Evolutionary conservation across 1,140 invertebrate species (phyloP).

Genomic region (Euwallacea fornicatus): DNA sequence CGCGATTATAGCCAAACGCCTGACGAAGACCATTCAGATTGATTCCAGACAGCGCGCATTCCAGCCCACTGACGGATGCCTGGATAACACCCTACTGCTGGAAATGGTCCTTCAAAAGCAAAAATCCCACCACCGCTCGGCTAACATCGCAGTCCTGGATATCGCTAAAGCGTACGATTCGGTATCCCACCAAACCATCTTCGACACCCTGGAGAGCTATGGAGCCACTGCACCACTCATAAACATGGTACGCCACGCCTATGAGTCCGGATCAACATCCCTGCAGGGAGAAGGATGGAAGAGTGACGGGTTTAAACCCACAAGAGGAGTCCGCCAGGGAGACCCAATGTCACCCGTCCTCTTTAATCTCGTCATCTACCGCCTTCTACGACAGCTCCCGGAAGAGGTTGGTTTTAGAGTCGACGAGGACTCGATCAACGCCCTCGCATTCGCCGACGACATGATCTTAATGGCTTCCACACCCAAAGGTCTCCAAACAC

Average conservation of each 20-base stretch:
- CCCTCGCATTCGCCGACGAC: conserved; percentile 37
- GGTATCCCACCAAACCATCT: conserved; percentile 31
- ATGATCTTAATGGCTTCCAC: conserved; percentile 24
- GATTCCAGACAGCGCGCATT: conserved; percentile 5
- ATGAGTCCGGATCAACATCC: conserved; percentile 13
- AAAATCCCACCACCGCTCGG: not conserved
- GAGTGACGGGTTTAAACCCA: conserved; percentile 49
- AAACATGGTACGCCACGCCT: conserved; percentile 29
- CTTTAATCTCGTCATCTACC: conserved; percentile 47
- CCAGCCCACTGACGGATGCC: not conserved
- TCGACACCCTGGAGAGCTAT: conserved; percentile 18
- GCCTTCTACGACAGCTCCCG: conserved; percentile 31
- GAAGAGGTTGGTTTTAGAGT: conserved; percentile 15
- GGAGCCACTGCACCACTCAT: conserved; percentile 1
- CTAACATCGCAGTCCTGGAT: conserved; percentile 13
- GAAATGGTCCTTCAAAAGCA: not conserved
- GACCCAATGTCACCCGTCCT: conserved; percentile 50
- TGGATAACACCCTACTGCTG: conserved; percentile 1
- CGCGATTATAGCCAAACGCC: not conserved
- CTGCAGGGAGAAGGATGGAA: conserved; percentile 44
- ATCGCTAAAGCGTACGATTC: conserved; percentile 33
- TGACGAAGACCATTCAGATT: not conserved
- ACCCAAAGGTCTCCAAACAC: conserved; percentile 20
- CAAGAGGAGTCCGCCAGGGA: conserved; percentile 53
- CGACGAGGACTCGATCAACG: conserved; percentile 9